Evolutionary conservation across 1,140 invertebrate species (phyloP).

Genomic region (Euura saliciscinereae): DNA sequence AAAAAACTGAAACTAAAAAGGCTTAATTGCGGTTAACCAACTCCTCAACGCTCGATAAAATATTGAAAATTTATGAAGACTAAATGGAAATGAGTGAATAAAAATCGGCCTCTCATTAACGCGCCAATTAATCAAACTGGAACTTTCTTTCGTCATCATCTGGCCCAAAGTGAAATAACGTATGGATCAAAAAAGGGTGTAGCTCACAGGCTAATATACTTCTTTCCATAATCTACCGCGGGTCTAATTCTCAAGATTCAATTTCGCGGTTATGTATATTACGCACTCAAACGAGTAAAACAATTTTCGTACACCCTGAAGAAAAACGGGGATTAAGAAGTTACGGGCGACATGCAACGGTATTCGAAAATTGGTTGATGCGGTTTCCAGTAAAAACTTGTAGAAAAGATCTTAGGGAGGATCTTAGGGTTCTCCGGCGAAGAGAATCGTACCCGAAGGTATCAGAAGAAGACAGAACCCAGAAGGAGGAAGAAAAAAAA

Average conservation of each 20-base stretch:
- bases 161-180: not conserved
- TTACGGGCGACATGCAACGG: conserved; percentile 34
- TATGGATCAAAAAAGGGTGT: not conserved
- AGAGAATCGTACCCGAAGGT: not conserved
- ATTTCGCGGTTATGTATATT: not conserved
- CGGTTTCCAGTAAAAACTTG: conserved; percentile 24
- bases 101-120: too few relatives aligned
- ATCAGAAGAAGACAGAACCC: not conserved
- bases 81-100: not conserved
- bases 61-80: not conserved
- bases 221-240: not conserved
- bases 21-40: too few relatives aligned
- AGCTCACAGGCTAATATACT: not conserved
- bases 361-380: conserved; percentile 32
- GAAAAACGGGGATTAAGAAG: not conserved
- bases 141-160: too few relatives aligned
- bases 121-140: too few relatives aligned
- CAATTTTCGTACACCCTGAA: too few relatives aligned
- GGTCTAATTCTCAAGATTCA: not conserved
- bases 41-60: not conserved
- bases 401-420: conserved; percentile 9
- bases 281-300: not conserved
- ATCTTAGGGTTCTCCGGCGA: conserved; percentile 16
- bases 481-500: not conserved
- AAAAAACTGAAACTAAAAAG: not conserved